Evolutionary conservation across 2,888 invertebrate genomes (phyloP).

Genomic region (Elysia crispata): DNA sequence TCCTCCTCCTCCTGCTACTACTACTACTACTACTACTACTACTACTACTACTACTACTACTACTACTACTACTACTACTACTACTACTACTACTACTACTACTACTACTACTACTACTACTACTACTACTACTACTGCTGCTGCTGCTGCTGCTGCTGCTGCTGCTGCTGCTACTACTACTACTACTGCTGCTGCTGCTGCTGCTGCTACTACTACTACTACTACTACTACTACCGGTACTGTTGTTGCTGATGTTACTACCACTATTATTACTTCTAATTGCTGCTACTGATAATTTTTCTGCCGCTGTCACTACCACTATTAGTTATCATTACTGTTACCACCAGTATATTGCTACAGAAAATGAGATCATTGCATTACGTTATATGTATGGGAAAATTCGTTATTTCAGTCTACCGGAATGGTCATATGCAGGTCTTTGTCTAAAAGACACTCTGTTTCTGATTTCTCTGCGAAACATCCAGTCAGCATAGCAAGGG

Average conservation of each 20-base stretch:
- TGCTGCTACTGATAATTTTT: not conserved
- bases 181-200: conserved; percentile 14
- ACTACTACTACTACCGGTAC: too few species aligned
- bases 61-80: conserved; percentile 5
- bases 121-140: not conserved
- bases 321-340: not conserved
- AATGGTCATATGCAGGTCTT: conserved; percentile 53
- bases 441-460: conserved; percentile 53
- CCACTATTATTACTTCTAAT: conserved; percentile 11
- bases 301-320: not conserved
- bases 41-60: too few species aligned
- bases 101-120: conserved; percentile 9
- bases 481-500: conserved; percentile 44
- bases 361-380: not conserved
- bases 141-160: too few species aligned
- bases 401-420: conserved; percentile 45
- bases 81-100: conserved; percentile 9
- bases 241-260: not conserved
- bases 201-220: conserved; percentile 21
- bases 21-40: too few species aligned
- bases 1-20: too few species aligned
- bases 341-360: not conserved
- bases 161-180: not conserved
- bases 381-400: too few species aligned
- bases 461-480: conserved; percentile 49